Conservation (phyloP, 2,113 vertebrate genomes). For the Varanus salvator region DNA sequence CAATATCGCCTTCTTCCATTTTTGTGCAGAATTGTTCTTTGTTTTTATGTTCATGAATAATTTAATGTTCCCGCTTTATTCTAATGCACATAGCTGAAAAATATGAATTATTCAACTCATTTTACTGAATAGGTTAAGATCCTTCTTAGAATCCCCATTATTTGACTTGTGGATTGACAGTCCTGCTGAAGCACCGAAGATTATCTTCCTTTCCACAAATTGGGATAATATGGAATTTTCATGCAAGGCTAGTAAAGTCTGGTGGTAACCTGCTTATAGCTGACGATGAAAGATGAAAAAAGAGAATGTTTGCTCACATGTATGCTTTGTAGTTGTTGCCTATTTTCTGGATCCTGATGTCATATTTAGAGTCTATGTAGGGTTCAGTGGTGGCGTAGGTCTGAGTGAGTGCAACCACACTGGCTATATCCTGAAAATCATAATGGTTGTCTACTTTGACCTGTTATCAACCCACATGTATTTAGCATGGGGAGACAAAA, state of each 20-base stretch:
- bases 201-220: neutral
- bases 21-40: neutral
- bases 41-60: neutral
- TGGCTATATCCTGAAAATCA: conserved; percentile 99
- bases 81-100: neutral
- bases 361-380: conserved; percentile 97
- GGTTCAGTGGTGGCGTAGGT: conserved; percentile 97
- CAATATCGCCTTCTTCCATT: neutral
- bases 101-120: neutral
- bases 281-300: conserved; percentile 42
- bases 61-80: neutral
- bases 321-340: conserved; percentile 97
- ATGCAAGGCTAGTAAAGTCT: neutral
- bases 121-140: neutral
- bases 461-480: conserved; percentile 72
- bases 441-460: conserved; percentile 98
- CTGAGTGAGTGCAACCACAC: conserved; percentile 97
- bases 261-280: neutral
- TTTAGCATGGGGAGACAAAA: conserved; percentile 56
- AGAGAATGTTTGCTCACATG: conserved; percentile 83
- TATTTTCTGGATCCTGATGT: conserved; percentile 98
- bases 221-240: neutral
- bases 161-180: neutral
- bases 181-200: neutral
- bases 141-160: conserved; percentile 3